These are phyloP conservation scores for Chesias legatella DNA, from an alignment of 2,888 invertebrate species.

Conservation along the genomic window DNA sequence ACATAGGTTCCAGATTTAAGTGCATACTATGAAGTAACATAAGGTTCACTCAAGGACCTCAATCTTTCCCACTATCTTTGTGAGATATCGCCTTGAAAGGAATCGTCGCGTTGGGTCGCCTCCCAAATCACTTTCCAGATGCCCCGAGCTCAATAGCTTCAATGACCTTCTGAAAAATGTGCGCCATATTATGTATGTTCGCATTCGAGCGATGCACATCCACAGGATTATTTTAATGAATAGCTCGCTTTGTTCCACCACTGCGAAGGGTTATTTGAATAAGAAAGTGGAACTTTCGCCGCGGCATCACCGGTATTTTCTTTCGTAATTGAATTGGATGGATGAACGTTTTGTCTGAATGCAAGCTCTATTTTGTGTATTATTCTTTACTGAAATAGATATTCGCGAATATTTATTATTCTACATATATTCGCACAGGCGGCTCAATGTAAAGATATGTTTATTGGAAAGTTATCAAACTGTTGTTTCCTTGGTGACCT, in stretches of 20 bases:
- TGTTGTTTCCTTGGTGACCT: no score
- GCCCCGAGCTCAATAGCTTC: no score
- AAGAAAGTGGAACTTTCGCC: constrained; percentile 66
- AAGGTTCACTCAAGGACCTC: no score
- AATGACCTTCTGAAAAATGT: no score
- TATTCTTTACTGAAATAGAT: constrained; percentile 5
- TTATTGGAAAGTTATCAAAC: no score
- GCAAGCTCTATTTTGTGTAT: constrained; percentile 31
- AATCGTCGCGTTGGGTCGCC: no score
- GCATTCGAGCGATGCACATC: constrained; percentile 17
- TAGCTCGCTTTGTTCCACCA: constrained; percentile 62
- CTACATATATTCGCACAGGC: constrained; percentile 6
- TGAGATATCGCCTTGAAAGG: no score
- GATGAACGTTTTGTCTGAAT: constrained; percentile 49
- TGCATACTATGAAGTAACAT: no score
- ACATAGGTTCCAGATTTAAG: no score
- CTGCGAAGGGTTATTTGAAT: constrained; percentile 66
- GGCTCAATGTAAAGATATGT: background rate
- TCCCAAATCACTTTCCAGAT: no score
- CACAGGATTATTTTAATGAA: constrained; percentile 67
- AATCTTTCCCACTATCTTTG: no score
- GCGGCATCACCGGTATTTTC: constrained; percentile 51
- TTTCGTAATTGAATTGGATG: constrained; percentile 71
- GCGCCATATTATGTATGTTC: constrained; percentile 1
- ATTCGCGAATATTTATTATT: background rate